Evolutionary conservation across 2,888 invertebrate genomes (phyloP).

Genomic region (Synergus itoensis): DNA sequence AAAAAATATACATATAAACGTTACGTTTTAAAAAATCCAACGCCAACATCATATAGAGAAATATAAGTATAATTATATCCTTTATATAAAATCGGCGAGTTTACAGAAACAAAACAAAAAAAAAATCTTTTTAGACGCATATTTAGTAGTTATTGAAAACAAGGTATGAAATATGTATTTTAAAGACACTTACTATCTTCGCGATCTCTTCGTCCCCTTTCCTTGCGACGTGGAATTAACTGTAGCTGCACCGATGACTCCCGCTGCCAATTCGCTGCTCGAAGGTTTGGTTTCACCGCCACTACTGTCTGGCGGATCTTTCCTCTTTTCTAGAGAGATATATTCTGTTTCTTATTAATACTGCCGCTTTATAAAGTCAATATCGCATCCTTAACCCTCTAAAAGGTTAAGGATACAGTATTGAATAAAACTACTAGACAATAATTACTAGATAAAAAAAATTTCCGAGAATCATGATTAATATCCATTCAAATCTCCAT

Average conservation of each 20-base stretch:
- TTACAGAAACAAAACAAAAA: background rate
- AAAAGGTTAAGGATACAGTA: background rate
- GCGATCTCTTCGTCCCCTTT: slow-evolving; percentile 84
- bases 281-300: slow-evolving; percentile 82
- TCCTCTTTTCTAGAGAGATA: slow-evolving; percentile 86
- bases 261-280: slow-evolving; percentile 78
- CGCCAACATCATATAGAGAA: background rate
- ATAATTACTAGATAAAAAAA: background rate
- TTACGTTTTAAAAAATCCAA: background rate
- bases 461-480: background rate
- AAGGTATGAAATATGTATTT: slow-evolving; percentile 34
- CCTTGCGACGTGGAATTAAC: slow-evolving; percentile 80
- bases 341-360: slow-evolving; percentile 68
- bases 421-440: too few relatives aligned
- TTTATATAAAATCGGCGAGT: background rate
- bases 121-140: too few relatives aligned
- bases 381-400: background rate
- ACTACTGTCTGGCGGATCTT: slow-evolving; percentile 88
- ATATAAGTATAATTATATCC: background rate
- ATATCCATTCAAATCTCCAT: background rate
- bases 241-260: slow-evolving; percentile 80
- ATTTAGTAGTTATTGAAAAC: too few relatives aligned
- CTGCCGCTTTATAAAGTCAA: background rate
- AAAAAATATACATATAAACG: background rate
- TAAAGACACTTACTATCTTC: slow-evolving; percentile 86